Base-by-base conservation (phyloP, 1,140 invertebrate genomes). In the Augochlora pura region DNA sequence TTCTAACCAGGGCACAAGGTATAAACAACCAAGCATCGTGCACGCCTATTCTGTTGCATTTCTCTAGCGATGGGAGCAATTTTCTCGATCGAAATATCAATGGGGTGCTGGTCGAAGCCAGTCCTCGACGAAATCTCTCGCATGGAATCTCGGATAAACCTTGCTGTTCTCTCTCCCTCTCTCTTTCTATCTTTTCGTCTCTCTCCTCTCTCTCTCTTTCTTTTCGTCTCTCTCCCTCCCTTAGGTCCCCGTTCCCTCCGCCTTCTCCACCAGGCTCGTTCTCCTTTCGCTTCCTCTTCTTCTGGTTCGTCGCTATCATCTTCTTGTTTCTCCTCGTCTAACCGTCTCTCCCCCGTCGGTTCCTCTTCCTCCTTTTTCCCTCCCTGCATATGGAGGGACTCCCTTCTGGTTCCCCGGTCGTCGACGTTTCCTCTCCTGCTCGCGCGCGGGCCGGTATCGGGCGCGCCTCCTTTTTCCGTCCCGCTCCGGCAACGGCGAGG, bases 391-490 rank as follows among this genome's bases (percentile, higher is more conserved):
- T 32, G 59, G 52, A 83, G 65, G 65, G 65, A 79, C 77, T 83
- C 75, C 62, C 81, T 79, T 74, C 75, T 82, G 75, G 59, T 78
- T 73, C 59, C 38, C 67, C 65, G 71, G 67, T 76, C 77, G 71
- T 80, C 71, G 39, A 76, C 67, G 67, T 76, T 83, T 38, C 46
- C 67, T 52, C 57, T 70, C 46, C 63, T 25, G 32, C 66, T 59
- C 32, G n/a, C 21, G 25, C 57, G 27, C 14, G n/a, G n/a, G 32
- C n/a, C 42, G n/a, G 21, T 70, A 46, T 62, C 74, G 25, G n/a
- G n/a, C n/a, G 68, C 57, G 54, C 60, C 75, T 52, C 74, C 5
- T 27, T n/a, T n/a, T n/a, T 10, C 25, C 46, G 16, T 21, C 62
- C 12, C 57, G 6, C 18, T 39, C 63, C 8, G 21, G n/a, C 57